Base-by-base conservation (phyloP, 1,140 invertebrate species). In the Tetragnatha versicolor region DNA sequence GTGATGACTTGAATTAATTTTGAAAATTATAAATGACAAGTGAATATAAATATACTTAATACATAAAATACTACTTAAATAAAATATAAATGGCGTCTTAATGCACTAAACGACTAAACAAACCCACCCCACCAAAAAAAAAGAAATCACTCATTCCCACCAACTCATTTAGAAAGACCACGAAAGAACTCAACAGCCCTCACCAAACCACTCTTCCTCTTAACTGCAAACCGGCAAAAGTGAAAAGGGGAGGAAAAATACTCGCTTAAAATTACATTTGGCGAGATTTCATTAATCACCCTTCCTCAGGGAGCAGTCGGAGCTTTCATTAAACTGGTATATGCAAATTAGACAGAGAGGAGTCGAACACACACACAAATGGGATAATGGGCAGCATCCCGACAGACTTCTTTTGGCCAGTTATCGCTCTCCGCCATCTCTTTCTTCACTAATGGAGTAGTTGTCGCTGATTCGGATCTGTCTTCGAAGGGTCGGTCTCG, bases 231-330 rank as follows among this genome's bases (percentile, higher is more conserved):
- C 1, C 31, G 68, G 20, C 20, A 63, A 75, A 75, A 75, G 72
- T 61, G 55, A 75, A 63, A 58, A 72, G 45, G 9, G 37, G 69
- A 12, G 29, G 37, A 72, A 72, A 72, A 75, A 60, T 75, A 75
- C 42, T 29, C 58, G 55, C 45, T 75, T 75, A 75, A 75, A 75
- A 75, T 75, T 75, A 75, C 72, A 63, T 75, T 75, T 75, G 45
- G 55, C 22, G 39, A 45, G 58, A 75, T 75, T 75, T 75, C 72
- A 75, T 75, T 75, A 75, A 75, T 75, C 72, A 75, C 72, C 45
- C n/a, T 29, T 27, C 47, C 68, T 66, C 49, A 47, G 63, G 68
- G 68, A 66, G 37, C 22, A 65, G 45, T 35, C 33, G 33, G 53
- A 61, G 68, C 39, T 75, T 75, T 75, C 72, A 75, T 75, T 75